Percentiles rank a stretch among this genome's conserved stretches.
These are phyloP conservation scores for Bubo blakistoni DNA, from an alignment of 2,113 vertebrate genomes.

Conservation along the genomic window DNA sequence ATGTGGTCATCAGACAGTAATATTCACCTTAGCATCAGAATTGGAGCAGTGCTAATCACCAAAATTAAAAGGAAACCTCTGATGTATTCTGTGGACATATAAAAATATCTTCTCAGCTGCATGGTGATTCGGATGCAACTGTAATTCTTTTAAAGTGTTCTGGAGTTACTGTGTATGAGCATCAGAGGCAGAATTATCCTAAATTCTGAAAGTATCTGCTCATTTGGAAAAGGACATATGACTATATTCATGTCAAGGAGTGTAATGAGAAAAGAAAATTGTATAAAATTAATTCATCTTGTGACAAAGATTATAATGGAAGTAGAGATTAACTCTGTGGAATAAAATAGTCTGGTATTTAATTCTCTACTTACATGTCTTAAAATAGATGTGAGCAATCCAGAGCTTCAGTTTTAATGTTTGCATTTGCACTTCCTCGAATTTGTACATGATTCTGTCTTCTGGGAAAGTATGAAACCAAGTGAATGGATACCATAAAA, in stretches of 20 bases:
- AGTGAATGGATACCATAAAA: background rate
- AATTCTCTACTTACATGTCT: slow-evolving; percentile 27
- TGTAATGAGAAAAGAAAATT: slow-evolving; percentile 9
- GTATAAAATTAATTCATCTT: slow-evolving; percentile 64
- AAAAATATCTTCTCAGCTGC: background rate
- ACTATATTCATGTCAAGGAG: background rate
- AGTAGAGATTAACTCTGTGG: background rate
- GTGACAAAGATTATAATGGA: slow-evolving; percentile 32
- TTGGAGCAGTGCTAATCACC: background rate
- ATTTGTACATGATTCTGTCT: background rate
- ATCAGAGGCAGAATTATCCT: slow-evolving; percentile 8
- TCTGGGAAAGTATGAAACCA: background rate
- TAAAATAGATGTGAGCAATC: slow-evolving; percentile 50
- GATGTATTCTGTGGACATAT: background rate
- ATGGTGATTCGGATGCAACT: background rate
- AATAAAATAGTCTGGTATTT: slow-evolving; percentile 40
- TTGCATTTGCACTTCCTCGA: slow-evolving; percentile 38
- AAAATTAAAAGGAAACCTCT: background rate
- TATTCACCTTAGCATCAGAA: background rate
- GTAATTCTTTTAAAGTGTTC: background rate
- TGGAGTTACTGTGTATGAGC: background rate
- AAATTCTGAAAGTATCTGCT: slow-evolving; percentile 9
- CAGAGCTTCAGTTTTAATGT: background rate
- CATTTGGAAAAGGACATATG: background rate
- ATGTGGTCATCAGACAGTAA: background rate